These are phyloP conservation scores for Nomada fucata DNA, from an alignment of 2,888 invertebrate species.

Conservation along the genomic window DNA sequence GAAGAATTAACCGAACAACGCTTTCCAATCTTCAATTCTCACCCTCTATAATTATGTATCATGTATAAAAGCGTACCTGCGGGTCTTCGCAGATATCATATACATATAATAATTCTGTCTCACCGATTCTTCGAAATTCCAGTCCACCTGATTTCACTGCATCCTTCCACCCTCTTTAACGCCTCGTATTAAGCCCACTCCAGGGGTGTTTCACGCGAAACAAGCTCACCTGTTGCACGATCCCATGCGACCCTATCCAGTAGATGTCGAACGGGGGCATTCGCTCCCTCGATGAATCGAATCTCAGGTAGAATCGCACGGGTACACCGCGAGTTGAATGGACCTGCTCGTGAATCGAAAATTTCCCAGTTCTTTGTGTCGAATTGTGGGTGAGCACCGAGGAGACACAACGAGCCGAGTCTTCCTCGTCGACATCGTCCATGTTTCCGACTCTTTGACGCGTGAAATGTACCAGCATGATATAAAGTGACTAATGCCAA, in stretches of 20 bases:
- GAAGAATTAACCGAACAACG: not conserved
- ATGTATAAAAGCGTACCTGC: too few species aligned
- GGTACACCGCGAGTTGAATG: not conserved
- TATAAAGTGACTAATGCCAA: slow-evolving; percentile 59
- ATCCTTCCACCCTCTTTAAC: not conserved
- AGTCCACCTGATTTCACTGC: too few species aligned
- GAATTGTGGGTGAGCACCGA: not conserved
- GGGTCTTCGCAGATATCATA: too few species aligned
- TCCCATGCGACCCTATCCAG: not conserved
- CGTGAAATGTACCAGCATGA: slow-evolving; percentile 61
- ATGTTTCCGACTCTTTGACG: slow-evolving; percentile 48
- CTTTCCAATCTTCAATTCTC: not conserved
- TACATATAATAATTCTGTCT: too few species aligned
- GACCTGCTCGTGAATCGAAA: not conserved
- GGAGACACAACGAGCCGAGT: slow-evolving; percentile 1
- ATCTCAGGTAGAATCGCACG: slow-evolving; percentile 26
- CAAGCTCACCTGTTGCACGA: slow-evolving; percentile 30
- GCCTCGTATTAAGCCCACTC: not conserved
- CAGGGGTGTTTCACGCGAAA: not conserved
- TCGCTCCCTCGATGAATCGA: not conserved
- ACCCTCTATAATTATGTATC: not conserved
- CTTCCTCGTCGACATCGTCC: slow-evolving; percentile 12
- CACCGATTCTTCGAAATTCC: too few species aligned
- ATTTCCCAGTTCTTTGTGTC: not conserved
- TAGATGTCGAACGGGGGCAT: not conserved